Conservation (phyloP, 2,888 invertebrate genomes). For the Ornithoptera priamus region DNA sequence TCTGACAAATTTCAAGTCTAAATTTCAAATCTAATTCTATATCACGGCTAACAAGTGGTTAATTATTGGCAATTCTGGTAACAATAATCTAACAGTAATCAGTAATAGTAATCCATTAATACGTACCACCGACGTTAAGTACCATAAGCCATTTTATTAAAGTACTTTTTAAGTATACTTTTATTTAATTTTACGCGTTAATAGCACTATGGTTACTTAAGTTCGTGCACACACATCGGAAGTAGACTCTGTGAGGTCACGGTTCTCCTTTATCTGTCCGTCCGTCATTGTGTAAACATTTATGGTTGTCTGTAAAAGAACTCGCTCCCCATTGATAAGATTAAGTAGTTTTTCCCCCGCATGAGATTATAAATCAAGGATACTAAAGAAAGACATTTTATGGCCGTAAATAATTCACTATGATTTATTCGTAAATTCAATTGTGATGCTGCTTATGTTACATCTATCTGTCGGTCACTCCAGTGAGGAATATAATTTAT, state of each 20-base stretch:
- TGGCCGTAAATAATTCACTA: not conserved
- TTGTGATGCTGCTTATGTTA: not conserved
- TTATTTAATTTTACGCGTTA: no score
- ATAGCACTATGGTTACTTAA: no score
- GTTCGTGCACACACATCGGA: slow-evolving; percentile 35
- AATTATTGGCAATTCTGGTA: no score
- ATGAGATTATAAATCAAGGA: slow-evolving; percentile 12
- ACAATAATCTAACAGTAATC: no score
- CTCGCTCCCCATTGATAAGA: slow-evolving; percentile 38
- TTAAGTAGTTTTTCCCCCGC: slow-evolving; percentile 8
- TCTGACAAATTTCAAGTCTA: no score
- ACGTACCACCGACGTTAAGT: no score
- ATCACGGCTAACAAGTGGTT: no score
- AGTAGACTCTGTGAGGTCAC: slow-evolving; percentile 38
- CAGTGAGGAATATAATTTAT: not conserved
- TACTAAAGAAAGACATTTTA: slow-evolving; percentile 9
- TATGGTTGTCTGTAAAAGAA: slow-evolving; percentile 47
- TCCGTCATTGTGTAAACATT: slow-evolving; percentile 55
- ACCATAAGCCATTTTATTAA: no score
- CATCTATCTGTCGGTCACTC: not conserved
- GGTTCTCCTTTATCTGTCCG: slow-evolving; percentile 46
- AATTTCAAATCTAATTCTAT: no score
- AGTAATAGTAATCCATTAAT: no score
- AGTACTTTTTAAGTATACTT: no score
- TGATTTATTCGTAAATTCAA: not conserved